Conservation (phyloP, 2,888 invertebrate species). For the Scelioninae gen. 1 region DNA sequence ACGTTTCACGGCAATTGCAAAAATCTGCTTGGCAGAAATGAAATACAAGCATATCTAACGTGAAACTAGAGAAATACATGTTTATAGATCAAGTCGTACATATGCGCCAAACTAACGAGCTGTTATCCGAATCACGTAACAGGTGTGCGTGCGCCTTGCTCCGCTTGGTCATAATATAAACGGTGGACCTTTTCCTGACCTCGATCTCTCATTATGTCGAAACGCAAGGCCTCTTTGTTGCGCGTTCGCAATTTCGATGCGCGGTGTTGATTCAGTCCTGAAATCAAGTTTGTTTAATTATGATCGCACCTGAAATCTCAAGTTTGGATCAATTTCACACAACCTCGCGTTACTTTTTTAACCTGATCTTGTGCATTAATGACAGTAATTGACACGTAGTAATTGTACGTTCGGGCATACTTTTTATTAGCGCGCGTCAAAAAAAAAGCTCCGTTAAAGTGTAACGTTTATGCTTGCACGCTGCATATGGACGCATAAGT, state of each 20-base stretch:
- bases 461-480: slow-evolving; percentile 15
- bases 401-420: slow-evolving; percentile 20
- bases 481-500: slow-evolving; percentile 19
- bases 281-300: slow-evolving; percentile 7
- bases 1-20: slow-evolving; percentile 73
- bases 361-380: slow-evolving; percentile 13
- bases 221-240: not conserved
- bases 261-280: not conserved
- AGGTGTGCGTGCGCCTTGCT: slow-evolving; percentile 44
- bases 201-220: slow-evolving; percentile 36
- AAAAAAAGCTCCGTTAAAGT: slow-evolving; percentile 30
- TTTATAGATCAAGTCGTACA: slow-evolving; percentile 52
- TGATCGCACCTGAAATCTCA: not conserved
- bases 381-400: slow-evolving; percentile 30
- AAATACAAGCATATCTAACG: slow-evolving; percentile 72
- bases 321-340: too few relatives aligned
- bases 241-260: slow-evolving; percentile 2
- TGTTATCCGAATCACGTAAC: slow-evolving; percentile 62
- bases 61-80: slow-evolving; percentile 58
- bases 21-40: slow-evolving; percentile 77
- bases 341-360: not conserved
- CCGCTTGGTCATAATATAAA: slow-evolving; percentile 41
- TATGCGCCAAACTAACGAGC: slow-evolving; percentile 49
- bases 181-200: slow-evolving; percentile 33
- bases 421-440: slow-evolving; percentile 20